Percentiles rank a stretch among this genome's conserved stretches.
These are phyloP conservation scores for Cybosia mesomella DNA, from an alignment of 2,888 invertebrate genomes.

Conservation along the genomic window DNA sequence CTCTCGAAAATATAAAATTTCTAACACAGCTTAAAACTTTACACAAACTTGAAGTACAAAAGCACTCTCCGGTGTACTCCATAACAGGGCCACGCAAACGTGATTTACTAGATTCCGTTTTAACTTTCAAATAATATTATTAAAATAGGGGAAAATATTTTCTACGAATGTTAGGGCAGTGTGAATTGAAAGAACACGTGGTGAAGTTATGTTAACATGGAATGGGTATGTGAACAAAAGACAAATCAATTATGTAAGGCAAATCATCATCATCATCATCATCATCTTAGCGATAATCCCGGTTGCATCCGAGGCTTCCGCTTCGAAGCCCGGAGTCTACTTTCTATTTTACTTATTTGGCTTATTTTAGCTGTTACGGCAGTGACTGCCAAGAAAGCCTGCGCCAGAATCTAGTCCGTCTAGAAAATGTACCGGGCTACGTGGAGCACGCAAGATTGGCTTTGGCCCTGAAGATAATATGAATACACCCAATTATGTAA, in stretches of 20 bases:
- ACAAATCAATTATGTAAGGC: neutral
- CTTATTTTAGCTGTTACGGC: too few species aligned
- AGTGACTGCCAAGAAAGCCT: neutral
- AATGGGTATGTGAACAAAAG: neutral
- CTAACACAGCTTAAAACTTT: neutral
- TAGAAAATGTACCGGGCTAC: too few species aligned
- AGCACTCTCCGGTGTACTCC: neutral
- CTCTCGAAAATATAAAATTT: neutral
- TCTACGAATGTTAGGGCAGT: neutral
- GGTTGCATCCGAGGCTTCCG: neutral
- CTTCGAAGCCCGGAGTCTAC: neutral
- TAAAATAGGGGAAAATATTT: neutral
- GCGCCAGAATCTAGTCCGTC: neutral
- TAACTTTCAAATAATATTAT: neutral
- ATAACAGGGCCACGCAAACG: neutral
- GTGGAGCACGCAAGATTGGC: too few species aligned
- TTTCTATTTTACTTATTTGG: neutral
- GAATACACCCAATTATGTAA: too few species aligned
- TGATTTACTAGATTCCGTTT: neutral
- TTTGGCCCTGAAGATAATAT: too few species aligned
- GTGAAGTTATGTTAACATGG: neutral
- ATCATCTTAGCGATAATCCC: neutral
- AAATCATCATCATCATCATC: neutral
- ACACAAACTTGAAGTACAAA: neutral
- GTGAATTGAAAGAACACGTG: neutral